phyloP scores from a whole-genome alignment of 2,797 vertebrate genomes.

The Poliocrania exsul region DNA sequence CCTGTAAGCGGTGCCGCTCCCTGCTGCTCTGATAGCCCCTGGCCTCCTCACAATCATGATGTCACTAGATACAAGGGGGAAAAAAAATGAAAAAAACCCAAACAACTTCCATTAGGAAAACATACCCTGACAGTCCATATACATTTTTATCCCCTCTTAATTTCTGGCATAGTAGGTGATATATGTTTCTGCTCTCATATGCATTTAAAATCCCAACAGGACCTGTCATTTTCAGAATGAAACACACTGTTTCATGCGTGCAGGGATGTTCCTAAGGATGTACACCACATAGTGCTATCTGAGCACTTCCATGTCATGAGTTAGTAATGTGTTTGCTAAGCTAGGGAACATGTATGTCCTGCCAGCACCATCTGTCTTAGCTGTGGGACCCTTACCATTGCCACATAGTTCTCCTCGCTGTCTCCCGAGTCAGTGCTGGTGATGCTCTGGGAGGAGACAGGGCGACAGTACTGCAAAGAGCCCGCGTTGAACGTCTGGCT shows the following conservation, averaged over 20 bases:
- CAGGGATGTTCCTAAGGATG: not conserved
- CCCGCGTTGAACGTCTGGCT: slow-evolving; percentile 88
- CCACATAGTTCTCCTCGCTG: slow-evolving; percentile 98
- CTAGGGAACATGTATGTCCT: not conserved
- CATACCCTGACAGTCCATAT: not conserved
- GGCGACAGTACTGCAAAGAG: slow-evolving; percentile 92
- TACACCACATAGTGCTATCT: not conserved
- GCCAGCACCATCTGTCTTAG: not conserved
- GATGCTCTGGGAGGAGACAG: slow-evolving; percentile 97
- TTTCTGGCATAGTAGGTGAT: not conserved
- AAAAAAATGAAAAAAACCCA: not conserved
- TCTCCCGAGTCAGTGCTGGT: slow-evolving; percentile 99
- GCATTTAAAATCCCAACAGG: not conserved
- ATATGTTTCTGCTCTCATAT: not conserved
- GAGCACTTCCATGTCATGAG: not conserved
- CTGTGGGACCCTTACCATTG: slow-evolving; percentile 85
- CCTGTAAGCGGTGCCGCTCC: not conserved
- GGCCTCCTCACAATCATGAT: not conserved
- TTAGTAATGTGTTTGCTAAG: not conserved
- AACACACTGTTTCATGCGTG: not conserved
- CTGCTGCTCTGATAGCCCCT: slow-evolving; percentile 18
- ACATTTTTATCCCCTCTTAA: not conserved
- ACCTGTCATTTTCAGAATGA: not conserved
- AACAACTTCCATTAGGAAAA: not conserved
- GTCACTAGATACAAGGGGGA: not conserved